Evolutionary conservation across 2,797 vertebrate species (phyloP).

Genomic region (Muraenolepis orangiensis): DNA sequence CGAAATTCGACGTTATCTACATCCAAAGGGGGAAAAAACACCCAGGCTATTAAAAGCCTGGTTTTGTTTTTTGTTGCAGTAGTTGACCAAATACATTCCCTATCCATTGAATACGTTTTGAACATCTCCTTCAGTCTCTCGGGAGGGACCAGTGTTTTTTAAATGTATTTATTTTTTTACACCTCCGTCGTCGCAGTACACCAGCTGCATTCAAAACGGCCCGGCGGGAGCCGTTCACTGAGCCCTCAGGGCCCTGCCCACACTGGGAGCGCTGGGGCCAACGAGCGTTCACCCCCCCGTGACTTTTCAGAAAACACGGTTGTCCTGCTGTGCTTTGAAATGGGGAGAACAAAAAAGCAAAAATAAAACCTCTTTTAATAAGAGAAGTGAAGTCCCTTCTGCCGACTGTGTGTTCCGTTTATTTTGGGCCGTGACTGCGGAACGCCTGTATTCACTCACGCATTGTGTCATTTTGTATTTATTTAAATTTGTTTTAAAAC

Average conservation of each 20-base stretch:
- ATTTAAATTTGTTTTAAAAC: not conserved
- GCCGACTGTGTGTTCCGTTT: not conserved
- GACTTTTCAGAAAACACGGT: not conserved
- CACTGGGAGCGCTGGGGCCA: not conserved
- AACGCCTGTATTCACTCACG: not conserved
- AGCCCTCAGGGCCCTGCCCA: constrained; percentile 7
- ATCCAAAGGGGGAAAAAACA: not conserved
- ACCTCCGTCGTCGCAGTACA: constrained; percentile 13
- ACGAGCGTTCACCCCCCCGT: not conserved
- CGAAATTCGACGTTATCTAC: not conserved
- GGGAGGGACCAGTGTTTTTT: not conserved
- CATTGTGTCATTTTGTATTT: constrained; percentile 3
- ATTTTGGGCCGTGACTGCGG: no score
- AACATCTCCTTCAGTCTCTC: not conserved
- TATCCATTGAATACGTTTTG: not conserved
- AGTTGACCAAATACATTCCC: not conserved
- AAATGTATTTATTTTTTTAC: not conserved
- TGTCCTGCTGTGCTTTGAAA: constrained; percentile 10
- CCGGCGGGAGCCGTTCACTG: constrained; percentile 14
- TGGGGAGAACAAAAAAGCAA: not conserved
- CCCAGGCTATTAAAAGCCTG: not conserved
- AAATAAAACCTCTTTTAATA: not conserved
- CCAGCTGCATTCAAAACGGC: constrained; percentile 42
- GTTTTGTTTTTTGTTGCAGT: not conserved
- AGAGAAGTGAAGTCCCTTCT: not conserved